Conservation (phyloP, 1,140 invertebrate species). For the Triops cancriformis region DNA sequence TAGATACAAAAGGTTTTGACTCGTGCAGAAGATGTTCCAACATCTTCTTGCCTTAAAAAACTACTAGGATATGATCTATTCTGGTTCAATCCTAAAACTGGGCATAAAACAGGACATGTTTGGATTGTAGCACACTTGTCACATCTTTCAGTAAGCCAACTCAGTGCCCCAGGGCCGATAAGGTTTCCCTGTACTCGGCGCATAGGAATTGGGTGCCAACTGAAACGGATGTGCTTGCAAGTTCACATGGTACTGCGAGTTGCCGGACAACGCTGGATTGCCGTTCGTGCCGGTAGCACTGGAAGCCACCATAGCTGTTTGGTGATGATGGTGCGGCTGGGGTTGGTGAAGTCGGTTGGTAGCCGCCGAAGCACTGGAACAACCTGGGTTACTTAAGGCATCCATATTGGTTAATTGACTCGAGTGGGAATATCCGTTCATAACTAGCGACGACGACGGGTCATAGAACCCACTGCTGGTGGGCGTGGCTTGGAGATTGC, state of each 20-base stretch:
- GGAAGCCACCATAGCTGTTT: conserved; percentile 14
- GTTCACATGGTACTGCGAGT: conserved; percentile 11
- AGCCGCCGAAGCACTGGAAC: background rate
- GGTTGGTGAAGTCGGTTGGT: background rate
- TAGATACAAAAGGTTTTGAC: background rate
- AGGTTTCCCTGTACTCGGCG: conserved; percentile 20
- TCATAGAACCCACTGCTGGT: conserved; percentile 12
- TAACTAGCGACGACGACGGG: background rate
- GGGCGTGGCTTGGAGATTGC: background rate
- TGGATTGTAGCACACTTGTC: background rate
- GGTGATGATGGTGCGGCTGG: conserved; percentile 12
- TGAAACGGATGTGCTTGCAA: conserved; percentile 15
- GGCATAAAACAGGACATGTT: background rate
- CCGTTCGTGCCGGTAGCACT: background rate
- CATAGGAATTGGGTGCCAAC: conserved; percentile 9
- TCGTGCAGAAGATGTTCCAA: conserved; percentile 3
- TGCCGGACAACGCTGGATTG: background rate
- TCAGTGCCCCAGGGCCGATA: conserved; percentile 29
- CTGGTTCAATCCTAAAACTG: background rate
- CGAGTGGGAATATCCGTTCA: background rate
- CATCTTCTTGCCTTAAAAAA: background rate
- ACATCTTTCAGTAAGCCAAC: conserved; percentile 23
- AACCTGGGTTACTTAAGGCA: background rate
- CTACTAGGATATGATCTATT: background rate
- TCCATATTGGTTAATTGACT: background rate